These are phyloP conservation scores for Myotis brandtii DNA, from an alignment of 2,113 vertebrate genomes.

Conservation along the genomic window DNA sequence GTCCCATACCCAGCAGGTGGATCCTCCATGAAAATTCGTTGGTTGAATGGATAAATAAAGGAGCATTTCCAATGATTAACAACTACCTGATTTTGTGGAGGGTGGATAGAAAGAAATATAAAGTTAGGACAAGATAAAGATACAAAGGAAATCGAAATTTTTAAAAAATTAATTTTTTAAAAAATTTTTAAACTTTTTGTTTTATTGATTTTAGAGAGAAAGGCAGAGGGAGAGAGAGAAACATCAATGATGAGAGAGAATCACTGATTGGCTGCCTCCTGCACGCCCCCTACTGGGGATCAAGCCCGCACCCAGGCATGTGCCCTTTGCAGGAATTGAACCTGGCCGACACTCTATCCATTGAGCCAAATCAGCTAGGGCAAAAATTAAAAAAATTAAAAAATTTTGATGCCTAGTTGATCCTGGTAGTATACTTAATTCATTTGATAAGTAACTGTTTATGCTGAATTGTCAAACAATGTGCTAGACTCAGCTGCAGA, in stretches of 20 bases:
- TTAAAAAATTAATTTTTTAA: not conserved
- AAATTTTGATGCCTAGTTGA: not conserved
- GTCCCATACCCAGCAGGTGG: not conserved
- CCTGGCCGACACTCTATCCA: too few relatives aligned
- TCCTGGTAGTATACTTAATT: not conserved
- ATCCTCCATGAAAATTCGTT: not conserved
- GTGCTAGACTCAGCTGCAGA: not conserved
- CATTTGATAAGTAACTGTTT: constrained; percentile 11
- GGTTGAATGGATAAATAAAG: not conserved
- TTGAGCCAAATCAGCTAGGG: too few relatives aligned
- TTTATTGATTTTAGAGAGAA: too few relatives aligned
- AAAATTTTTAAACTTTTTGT: too few relatives aligned
- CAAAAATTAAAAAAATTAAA: too few relatives aligned
- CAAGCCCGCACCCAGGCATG: too few relatives aligned
- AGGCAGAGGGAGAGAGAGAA: too few relatives aligned
- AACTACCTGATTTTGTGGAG: not conserved
- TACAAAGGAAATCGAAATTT: not conserved
- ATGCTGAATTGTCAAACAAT: not conserved
- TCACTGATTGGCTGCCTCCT: too few relatives aligned
- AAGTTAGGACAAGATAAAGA: not conserved
- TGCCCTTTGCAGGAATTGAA: too few relatives aligned
- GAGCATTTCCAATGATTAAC: not conserved
- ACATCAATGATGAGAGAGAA: too few relatives aligned
- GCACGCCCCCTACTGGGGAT: too few relatives aligned
- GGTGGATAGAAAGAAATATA: not conserved